Conservation (phyloP, 2,113 vertebrate species). For the Vulpes lagopus region DNA sequence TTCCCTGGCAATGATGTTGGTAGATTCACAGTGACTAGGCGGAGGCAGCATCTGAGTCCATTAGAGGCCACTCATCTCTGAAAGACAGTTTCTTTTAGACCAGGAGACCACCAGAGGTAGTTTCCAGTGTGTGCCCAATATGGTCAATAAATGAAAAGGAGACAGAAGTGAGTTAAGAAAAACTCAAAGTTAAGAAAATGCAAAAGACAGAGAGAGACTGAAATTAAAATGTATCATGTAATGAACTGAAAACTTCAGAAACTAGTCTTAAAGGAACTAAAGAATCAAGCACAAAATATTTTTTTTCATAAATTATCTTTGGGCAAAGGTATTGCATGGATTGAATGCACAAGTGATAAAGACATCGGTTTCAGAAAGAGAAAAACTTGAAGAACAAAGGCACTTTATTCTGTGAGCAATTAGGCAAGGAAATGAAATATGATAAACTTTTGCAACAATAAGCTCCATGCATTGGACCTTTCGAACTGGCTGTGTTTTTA, state of each 20-base stretch:
- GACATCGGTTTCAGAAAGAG: constrained; percentile 36
- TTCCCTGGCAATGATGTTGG: neutral
- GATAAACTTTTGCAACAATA: constrained; percentile 48
- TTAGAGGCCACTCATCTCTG: neutral
- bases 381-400: constrained; percentile 36
- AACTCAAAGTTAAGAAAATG: constrained; percentile 31
- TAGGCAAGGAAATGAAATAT: constrained; percentile 35
- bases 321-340: constrained; percentile 24
- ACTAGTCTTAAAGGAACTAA: constrained; percentile 47
- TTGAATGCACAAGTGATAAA: constrained; percentile 34
- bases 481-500: constrained; percentile 26
- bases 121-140: neutral
- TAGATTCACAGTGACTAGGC: neutral
- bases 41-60: neutral
- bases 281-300: constrained; percentile 30
- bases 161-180: constrained; percentile 2
- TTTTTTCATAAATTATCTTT: constrained; percentile 57
- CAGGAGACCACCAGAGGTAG: neutral
- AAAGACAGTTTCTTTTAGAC: neutral
- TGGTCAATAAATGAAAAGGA: constrained; percentile 36
- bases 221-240: constrained; percentile 40
- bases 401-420: constrained; percentile 21
- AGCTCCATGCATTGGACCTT: neutral
- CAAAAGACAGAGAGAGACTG: neutral
- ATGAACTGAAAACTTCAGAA: constrained; percentile 52